Evolutionary conservation across 2,888 invertebrate genomes (phyloP).

Genomic region (Leptopterna dolabrata): DNA sequence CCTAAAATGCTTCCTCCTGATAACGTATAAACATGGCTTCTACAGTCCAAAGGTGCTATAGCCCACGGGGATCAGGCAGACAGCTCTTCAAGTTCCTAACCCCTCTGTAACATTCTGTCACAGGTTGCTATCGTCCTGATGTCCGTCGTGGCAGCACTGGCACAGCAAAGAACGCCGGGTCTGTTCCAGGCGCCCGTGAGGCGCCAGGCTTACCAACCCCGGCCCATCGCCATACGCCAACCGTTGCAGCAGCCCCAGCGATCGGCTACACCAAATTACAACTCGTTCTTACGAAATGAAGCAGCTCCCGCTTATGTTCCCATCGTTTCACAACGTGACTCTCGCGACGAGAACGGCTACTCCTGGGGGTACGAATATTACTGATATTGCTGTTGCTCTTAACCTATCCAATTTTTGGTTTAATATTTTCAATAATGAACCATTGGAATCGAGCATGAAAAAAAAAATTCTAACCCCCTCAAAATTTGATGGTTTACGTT

Average conservation of each 20-base stretch:
- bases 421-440: too few species aligned
- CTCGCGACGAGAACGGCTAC: constrained; percentile 30
- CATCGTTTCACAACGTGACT: constrained; percentile 6
- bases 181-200: background rate
- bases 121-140: background rate
- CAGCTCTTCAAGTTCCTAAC: too few species aligned
- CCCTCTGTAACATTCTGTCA: too few species aligned
- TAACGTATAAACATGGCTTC: too few species aligned
- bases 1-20: too few species aligned
- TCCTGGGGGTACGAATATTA: constrained; percentile 4
- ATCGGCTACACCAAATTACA: background rate
- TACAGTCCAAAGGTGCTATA: too few species aligned
- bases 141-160: background rate
- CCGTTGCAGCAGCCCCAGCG: background rate
- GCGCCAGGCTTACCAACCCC: background rate
- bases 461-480: too few species aligned
- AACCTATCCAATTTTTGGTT: too few species aligned
- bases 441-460: too few species aligned
- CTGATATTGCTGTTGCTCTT: background rate
- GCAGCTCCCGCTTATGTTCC: background rate
- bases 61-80: too few species aligned
- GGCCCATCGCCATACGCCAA: background rate
- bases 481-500: too few species aligned
- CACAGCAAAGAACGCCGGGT: background rate
- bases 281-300: background rate